Base-by-base conservation (phyloP, 1,140 invertebrate genomes). In the Euwallacea fornicatus region DNA sequence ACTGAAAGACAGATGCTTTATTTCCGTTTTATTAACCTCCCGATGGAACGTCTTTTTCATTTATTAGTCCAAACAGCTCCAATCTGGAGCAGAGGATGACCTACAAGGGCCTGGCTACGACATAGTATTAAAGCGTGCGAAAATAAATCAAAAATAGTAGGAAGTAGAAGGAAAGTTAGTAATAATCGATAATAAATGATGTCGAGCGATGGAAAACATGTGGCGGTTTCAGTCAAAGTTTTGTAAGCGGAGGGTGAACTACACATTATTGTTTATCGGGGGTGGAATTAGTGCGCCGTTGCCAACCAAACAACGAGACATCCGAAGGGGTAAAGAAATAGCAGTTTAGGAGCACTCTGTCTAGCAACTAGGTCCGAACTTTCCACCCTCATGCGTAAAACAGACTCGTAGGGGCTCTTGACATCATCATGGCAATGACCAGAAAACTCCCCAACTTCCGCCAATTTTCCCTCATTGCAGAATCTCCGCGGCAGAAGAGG, bases 181-280 rank as follows among this genome's bases (percentile, higher is more conserved):
- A 72, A 63, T 64, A 74, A 78, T 78, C 76, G 66, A 78, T 77
- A 77, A 76, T 76, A 78, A 74, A 74, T 73, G 69, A 74, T 72
- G 73, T 71, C 69, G 75, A 75, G 75, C 69, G 73, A 75, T 43
- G 62, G 61, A 76, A 76, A 78, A 72, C 75, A 76, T 74, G 77
- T 77, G 73, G 69, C 66, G 68, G 76, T 76, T 75, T 78, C 76
- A 79, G 78, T 79, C 69, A 76, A 78, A 79, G 69, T 78, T 78
- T 75, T 69, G 74, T 70, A 15, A 72, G 74, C 71, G 59, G 64
- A 61, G 74, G 72, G 78, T 76, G 72, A 76, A 75, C 76, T 75
- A 67, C 69, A 66, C 67, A 60, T 66, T 73, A 59, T 66, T 72
- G 42, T 65, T 46, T 33, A 33, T 33, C 21, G 21, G 21, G 21